Percentiles rank a stretch among this genome's conserved stretches.
phyloP scores from a whole-genome alignment of 2,113 vertebrate species.

The Gila orcuttii region DNA sequence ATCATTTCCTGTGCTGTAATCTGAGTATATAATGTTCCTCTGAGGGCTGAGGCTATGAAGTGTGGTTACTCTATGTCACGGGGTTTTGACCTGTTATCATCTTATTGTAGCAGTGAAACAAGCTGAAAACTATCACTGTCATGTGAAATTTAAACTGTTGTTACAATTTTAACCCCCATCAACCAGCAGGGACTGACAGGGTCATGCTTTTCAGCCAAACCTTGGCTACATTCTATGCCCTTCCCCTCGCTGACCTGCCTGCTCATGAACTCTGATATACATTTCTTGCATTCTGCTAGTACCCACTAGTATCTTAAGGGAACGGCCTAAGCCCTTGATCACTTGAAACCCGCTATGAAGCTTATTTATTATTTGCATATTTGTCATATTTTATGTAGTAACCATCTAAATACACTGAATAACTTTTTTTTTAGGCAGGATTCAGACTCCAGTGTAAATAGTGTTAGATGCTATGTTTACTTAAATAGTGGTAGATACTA shows the following conservation, averaged over 20 bases:
- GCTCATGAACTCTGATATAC: not conserved
- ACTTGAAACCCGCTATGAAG: not conserved
- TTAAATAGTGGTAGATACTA: no score
- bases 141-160: not conserved
- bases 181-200: not conserved
- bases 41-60: not conserved
- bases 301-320: not conserved
- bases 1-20: not conserved
- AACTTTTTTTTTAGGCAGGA: no score
- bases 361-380: not conserved
- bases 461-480: no score
- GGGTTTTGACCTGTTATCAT: slow-evolving; percentile 28
- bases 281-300: not conserved
- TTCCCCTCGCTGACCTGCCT: not conserved
- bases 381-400: not conserved
- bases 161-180: not conserved
- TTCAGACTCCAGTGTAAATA: no score
- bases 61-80: not conserved
- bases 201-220: not conserved
- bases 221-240: not conserved
- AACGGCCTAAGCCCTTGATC: not conserved
- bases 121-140: not conserved
- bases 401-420: not conserved
- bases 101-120: not conserved
- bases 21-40: slow-evolving; percentile 29